Base-by-base conservation (phyloP, 2,888 invertebrate species). In the Meganola albula region DNA sequence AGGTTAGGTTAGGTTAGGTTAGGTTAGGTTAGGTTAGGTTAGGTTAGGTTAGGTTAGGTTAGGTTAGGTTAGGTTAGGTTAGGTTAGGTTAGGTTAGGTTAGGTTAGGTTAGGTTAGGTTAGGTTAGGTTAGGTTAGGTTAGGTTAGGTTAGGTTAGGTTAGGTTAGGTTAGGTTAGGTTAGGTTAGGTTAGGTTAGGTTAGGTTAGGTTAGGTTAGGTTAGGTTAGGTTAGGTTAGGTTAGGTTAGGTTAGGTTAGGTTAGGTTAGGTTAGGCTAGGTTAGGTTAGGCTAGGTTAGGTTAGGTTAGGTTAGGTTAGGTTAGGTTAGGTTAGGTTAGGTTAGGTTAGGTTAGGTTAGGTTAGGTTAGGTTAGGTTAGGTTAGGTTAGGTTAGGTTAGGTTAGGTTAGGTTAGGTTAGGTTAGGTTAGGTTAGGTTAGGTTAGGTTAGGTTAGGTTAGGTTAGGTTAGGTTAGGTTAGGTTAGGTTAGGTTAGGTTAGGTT, bases 1-100 rank as follows among this genome's bases (percentile, higher is more conserved):
- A 30, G 35, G 25, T 35, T 30, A 30, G 35, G 30, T 36, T 26
- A 31, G 35, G 31, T 36, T 36, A 36, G 36, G 31, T 31, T 36
- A 31, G 31, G 20, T 31, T 31, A 31, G 31, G 16, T 31, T 27
- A 16, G 6, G 4, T 16, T 16, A 16, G 6, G 6, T 5, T 16
- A 16, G 6, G 16, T 5, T 16, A 16, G 6, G 6, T 6, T 16
- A 16, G 16, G 6, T 16, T 16, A 5, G n/a, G n/a, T n/a, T n/a
- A n/a, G n/a, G n/a, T n/a, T n/a, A n/a, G n/a, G n/a, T n/a, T n/a
- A n/a, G n/a, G n/a, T n/a, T n/a, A n/a, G n/a, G n/a, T n/a, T n/a
- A n/a, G n/a, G n/a, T n/a, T n/a, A n/a, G n/a, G n/a, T 6, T 16
- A 16, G 6, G 4, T 16, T 16, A 16, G 6, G 6, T 5, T 16